phyloP scores from a whole-genome alignment of 2,888 invertebrate genomes.

The Drosophila nigricruria region DNA sequence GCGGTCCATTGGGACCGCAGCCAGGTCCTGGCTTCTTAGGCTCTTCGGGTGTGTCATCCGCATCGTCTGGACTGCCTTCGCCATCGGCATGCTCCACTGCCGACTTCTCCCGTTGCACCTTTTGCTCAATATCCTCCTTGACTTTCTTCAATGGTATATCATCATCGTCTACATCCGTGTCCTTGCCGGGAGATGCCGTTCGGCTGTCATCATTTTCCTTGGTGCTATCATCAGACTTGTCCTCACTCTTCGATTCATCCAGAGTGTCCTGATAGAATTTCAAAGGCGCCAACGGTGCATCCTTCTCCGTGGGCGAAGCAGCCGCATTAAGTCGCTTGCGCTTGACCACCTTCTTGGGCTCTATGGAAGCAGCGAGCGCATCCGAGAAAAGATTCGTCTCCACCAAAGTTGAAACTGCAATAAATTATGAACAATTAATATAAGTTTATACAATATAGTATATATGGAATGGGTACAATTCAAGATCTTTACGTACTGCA shows the following conservation, averaged over 20 bases:
- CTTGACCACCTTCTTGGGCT: conserved; percentile 90
- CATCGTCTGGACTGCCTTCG: conserved; percentile 55
- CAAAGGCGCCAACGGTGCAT: conserved; percentile 89
- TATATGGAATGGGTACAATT: not conserved
- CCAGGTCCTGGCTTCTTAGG: conserved; percentile 84
- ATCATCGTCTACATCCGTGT: conserved; percentile 83
- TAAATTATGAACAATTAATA: not conserved
- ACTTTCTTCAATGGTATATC: conserved; percentile 84
- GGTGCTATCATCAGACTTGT: conserved; percentile 68
- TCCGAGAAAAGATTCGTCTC: conserved; percentile 98
- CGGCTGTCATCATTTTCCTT: conserved; percentile 69
- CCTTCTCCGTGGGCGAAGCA: conserved; percentile 86
- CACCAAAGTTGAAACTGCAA: conserved; percentile 90
- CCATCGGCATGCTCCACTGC: conserved; percentile 30
- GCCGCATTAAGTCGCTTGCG: conserved; percentile 90
- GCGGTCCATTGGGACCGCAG: conserved; percentile 88
- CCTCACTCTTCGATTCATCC: conserved; percentile 86
- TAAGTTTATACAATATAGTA: not conserved
- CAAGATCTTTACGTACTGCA: conserved; percentile 7
- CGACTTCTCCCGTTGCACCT: conserved; percentile 78
- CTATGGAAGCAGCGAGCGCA: conserved; percentile 92
- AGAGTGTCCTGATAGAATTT: conserved; percentile 97
- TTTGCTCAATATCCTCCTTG: conserved; percentile 84
- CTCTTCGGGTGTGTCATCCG: conserved; percentile 68
- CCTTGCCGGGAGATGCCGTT: conserved; percentile 50